These are phyloP conservation scores for Tortricodes alternella DNA, from an alignment of 2,888 invertebrate species.

Conservation along the genomic window DNA sequence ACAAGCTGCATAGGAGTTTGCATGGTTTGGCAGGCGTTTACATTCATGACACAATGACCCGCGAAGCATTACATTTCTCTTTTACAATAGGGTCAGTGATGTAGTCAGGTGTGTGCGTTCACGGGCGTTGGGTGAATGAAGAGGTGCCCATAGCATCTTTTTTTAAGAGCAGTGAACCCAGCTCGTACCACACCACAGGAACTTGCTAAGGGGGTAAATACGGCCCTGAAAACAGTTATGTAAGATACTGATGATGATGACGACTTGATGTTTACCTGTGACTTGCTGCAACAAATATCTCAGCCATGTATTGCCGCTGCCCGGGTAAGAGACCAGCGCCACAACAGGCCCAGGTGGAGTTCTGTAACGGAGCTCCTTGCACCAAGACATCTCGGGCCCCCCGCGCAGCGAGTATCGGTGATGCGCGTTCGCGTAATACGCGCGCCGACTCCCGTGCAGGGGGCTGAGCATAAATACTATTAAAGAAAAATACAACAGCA, in stretches of 20 bases:
- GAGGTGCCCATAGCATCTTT: too few relatives aligned
- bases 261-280: slow-evolving; percentile 83
- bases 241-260: neutral
- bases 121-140: too few relatives aligned
- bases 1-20: too few relatives aligned
- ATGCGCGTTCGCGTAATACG: slow-evolving; percentile 54
- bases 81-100: too few relatives aligned
- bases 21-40: too few relatives aligned
- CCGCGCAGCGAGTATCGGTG: slow-evolving; percentile 54
- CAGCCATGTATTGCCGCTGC: slow-evolving; percentile 94
- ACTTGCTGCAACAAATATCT: slow-evolving; percentile 90
- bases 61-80: too few relatives aligned
- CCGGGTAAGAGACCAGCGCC: slow-evolving; percentile 90
- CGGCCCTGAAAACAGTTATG: too few relatives aligned
- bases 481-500: slow-evolving; percentile 67
- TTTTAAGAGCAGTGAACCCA: too few relatives aligned
- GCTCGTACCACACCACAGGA: too few relatives aligned
- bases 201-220: too few relatives aligned
- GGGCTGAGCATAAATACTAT: slow-evolving; percentile 71
- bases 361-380: slow-evolving; percentile 71
- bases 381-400: slow-evolving; percentile 74
- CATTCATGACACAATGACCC: too few relatives aligned
- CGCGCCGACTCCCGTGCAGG: slow-evolving; percentile 52
- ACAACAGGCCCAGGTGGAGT: slow-evolving; percentile 80
- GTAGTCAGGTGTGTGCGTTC: too few relatives aligned